These are phyloP conservation scores for Pseudochirops corinnae DNA, from an alignment of 2,797 vertebrate species.

Conservation along the genomic window DNA sequence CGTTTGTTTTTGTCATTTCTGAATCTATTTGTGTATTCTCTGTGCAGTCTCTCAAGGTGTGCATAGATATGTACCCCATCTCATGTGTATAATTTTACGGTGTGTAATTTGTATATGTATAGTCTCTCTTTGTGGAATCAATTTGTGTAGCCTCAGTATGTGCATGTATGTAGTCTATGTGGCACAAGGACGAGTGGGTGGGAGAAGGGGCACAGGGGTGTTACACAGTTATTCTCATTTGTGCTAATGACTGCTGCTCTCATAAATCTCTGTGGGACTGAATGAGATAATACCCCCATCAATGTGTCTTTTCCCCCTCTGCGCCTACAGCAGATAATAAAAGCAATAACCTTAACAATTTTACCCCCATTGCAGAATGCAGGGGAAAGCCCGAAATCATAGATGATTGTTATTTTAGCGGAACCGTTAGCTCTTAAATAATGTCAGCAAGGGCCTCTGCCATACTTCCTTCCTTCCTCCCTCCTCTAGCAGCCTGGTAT, in stretches of 20 bases:
- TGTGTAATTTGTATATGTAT: background rate
- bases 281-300: background rate
- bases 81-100: background rate
- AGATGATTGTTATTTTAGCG: background rate
- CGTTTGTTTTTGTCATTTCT: background rate
- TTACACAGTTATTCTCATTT: constrained; percentile 1
- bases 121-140: background rate
- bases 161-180: background rate
- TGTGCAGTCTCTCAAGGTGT: background rate
- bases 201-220: background rate
- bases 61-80: background rate
- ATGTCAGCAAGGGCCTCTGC: background rate
- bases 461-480: background rate
- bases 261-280: background rate
- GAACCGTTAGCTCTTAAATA: background rate
- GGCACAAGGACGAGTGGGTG: background rate
- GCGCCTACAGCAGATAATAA: background rate
- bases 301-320: background rate
- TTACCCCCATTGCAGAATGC: background rate
- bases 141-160: background rate
- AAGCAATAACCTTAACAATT: background rate
- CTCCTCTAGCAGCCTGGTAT: background rate
- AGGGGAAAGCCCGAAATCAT: background rate
- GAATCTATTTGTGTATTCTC: background rate
- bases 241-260: background rate